Evolutionary conservation across 2,797 vertebrate genomes (phyloP), one percentile per base, ranked within the genome.

Genomic region (Molossus molossus): DNA sequence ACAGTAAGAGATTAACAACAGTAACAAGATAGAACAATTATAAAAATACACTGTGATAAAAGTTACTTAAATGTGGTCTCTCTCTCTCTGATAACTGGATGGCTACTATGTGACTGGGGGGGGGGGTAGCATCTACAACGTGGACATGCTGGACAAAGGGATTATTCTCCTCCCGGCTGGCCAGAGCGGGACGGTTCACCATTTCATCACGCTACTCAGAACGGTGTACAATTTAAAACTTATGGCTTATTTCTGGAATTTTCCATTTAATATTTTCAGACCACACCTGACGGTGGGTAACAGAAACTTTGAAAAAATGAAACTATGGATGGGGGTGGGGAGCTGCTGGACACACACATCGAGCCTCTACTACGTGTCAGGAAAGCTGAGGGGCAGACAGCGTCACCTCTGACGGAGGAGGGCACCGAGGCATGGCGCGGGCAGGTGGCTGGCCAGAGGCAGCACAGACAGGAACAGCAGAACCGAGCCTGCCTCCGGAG

Each of bases 281-380:
- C 37, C 25, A 29, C 9, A 3, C 14, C 8, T 33, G 48, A 33
- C 45, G 9, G 8, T 0, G 8, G 62, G 62, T 23, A 84, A 67
- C 20, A 8, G 81, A 25, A 15, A 37, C 4, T 3, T 20, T 0
- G n/a, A 0, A 4, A 10, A 25, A 84, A 29, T 13, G 13, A 37
- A 23, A 33, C 29, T 1, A 11, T 2, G 29, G 82, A 6, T 37
- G n/a, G 29, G 45, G 55, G 53, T 21, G 6, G 69, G 8, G 29
- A n/a, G 33, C 48, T 50, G 9, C 48, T 25, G 45, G 9, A 5
- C 14, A 15, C 23, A 57, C 10, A 12, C 50, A 33, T 0, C 0
- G 60, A 4, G n/a, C 1, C 5, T n/a, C 58, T n/a, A 6, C 17
- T 72, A 1, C 0, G 0, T 1, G 37, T 37, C 65, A 33, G 45